These are phyloP conservation scores for Agrilus cyanescens DNA, from an alignment of 2,888 invertebrate species.

Conservation along the genomic window DNA sequence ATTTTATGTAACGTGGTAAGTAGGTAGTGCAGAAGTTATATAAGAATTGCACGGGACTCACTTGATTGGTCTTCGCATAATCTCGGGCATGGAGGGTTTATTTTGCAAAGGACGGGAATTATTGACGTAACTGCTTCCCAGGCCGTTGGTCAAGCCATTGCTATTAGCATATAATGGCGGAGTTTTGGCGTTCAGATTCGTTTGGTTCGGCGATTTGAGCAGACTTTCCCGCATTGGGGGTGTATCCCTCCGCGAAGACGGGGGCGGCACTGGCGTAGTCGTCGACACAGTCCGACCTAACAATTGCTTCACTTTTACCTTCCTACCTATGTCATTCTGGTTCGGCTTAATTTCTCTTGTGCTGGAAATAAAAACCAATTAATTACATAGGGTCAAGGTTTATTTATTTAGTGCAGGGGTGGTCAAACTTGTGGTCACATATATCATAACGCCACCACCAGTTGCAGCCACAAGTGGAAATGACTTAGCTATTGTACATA, in stretches of 20 bases:
- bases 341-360: slow-evolving; percentile 89
- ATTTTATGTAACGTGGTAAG: too few species aligned
- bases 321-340: slow-evolving; percentile 78
- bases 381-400: too few species aligned
- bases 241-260: slow-evolving; percentile 25
- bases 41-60: slow-evolving; percentile 6
- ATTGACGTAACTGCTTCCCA: slow-evolving; percentile 33
- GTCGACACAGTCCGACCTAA: slow-evolving; percentile 14
- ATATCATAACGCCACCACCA: too few species aligned
- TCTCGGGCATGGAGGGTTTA: slow-evolving; percentile 46
- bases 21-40: too few species aligned
- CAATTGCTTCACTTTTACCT: slow-evolving; percentile 63
- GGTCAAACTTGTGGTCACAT: too few species aligned
- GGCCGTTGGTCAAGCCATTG: slow-evolving; percentile 26
- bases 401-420: too few species aligned
- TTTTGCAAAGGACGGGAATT: slow-evolving; percentile 36
- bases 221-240: slow-evolving; percentile 28
- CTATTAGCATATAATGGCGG: slow-evolving; percentile 16
- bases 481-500: too few species aligned
- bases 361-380: slow-evolving; percentile 43
- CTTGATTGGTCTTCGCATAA: slow-evolving; percentile 51
- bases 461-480: too few species aligned
- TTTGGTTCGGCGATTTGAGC: slow-evolving; percentile 30
- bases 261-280: slow-evolving; percentile 13
- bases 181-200: slow-evolving; percentile 24